These are phyloP conservation scores for Drosophila austrosaltans DNA, from an alignment of 2,888 invertebrate genomes.

Conservation along the genomic window DNA sequence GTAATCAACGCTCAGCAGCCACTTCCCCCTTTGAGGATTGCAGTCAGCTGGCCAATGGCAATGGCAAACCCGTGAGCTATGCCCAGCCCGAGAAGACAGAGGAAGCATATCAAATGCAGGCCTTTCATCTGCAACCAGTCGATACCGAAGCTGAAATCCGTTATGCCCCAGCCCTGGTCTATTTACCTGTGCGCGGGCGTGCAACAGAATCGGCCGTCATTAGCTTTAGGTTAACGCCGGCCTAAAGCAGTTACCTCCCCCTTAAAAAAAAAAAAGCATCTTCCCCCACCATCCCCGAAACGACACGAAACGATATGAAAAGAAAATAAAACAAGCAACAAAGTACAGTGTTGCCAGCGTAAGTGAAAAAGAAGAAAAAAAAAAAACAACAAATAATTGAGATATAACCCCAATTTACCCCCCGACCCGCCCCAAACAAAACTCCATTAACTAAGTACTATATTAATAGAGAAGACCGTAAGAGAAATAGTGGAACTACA, in stretches of 20 bases:
- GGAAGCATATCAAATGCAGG: slow-evolving; percentile 90
- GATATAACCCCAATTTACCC: neutral
- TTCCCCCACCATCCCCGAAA: neutral
- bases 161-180: slow-evolving; percentile 96
- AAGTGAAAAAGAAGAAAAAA: neutral
- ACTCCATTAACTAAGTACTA: slow-evolving; percentile 27
- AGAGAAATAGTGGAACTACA: slow-evolving; percentile 79
- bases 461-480: slow-evolving; percentile 49
- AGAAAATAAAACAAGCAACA: neutral
- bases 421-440: neutral
- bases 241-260: slow-evolving; percentile 85
- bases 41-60: slow-evolving; percentile 80
- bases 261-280: slow-evolving; percentile 3
- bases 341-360: slow-evolving; percentile 8
- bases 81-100: slow-evolving; percentile 85
- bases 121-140: slow-evolving; percentile 89
- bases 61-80: slow-evolving; percentile 86
- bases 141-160: slow-evolving; percentile 82
- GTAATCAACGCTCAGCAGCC: slow-evolving; percentile 57
- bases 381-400: too few relatives aligned
- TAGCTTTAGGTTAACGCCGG: slow-evolving; percentile 96
- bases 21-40: slow-evolving; percentile 71
- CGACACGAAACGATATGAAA: neutral
- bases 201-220: slow-evolving; percentile 93
- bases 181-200: slow-evolving; percentile 95